A percentile compares a stretch with the other conserved stretches of the same genome.
phyloP scores from a whole-genome alignment of 2,888 invertebrate genomes.

The Drosophila yooni region DNA sequence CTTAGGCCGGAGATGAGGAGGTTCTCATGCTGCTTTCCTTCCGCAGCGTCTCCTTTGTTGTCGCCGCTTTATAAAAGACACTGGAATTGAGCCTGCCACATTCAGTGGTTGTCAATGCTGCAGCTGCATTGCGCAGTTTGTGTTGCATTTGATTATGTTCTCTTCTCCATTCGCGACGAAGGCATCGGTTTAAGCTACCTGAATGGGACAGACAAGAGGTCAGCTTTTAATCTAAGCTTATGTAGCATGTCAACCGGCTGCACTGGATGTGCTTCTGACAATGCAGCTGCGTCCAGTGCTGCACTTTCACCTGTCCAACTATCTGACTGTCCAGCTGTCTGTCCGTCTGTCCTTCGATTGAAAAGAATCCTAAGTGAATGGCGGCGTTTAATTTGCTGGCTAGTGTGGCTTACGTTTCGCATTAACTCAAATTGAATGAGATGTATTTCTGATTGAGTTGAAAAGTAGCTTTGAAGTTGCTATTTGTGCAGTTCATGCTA shows the following conservation, averaged over 20 bases:
- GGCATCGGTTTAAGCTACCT: neutral
- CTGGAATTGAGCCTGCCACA: conserved; percentile 13
- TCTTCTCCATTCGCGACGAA: conserved; percentile 25
- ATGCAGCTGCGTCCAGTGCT: conserved; percentile 37
- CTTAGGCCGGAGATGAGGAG: conserved; percentile 26
- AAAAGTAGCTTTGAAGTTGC: conserved; percentile 22
- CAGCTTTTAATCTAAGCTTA: conserved; percentile 58
- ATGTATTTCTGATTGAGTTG: conserved; percentile 63
- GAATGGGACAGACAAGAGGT: conserved; percentile 15
- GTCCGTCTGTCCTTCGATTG: conserved; percentile 22
- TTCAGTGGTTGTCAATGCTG: conserved; percentile 46
- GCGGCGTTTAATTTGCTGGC: conserved; percentile 48
- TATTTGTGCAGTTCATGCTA: conserved; percentile 11
- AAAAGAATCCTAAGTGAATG: conserved; percentile 49
- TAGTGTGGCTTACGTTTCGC: conserved; percentile 52
- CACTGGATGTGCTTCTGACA: conserved; percentile 63
- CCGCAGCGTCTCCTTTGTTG: conserved; percentile 22
- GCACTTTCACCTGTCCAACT: conserved; percentile 37
- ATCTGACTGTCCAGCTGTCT: neutral
- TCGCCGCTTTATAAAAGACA: conserved; percentile 24
- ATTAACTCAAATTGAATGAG: conserved; percentile 62
- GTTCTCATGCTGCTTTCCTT: conserved; percentile 34
- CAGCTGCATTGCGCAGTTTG: conserved; percentile 59
- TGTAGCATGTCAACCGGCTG: conserved; percentile 63
- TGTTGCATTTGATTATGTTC: conserved; percentile 61